Conservation (phyloP, 1,140 invertebrate genomes). For the Saccostrea glomerata region DNA sequence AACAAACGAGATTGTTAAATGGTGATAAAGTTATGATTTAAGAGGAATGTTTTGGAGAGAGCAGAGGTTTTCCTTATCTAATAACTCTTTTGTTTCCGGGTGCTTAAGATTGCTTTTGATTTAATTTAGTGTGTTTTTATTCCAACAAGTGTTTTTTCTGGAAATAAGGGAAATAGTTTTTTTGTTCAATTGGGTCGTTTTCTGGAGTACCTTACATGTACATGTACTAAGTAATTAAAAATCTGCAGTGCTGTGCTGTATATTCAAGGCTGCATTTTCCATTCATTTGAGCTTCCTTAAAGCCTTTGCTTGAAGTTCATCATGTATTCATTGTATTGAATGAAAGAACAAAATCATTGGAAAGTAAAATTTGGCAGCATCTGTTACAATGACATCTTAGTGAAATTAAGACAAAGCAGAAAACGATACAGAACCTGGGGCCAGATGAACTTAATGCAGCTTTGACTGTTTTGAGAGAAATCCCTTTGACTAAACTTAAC, state of each 20-base stretch:
- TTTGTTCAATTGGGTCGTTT: conserved; percentile 4
- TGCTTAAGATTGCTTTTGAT: background rate
- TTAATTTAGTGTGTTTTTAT: background rate
- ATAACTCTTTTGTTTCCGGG: conserved; percentile 6
- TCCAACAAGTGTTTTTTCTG: conserved; percentile 22
- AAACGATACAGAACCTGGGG: too few species aligned
- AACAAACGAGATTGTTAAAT: background rate
- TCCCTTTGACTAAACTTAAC: background rate
- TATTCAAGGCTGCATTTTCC: too few species aligned
- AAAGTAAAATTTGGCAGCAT: background rate
- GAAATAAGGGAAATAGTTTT: conserved; percentile 2
- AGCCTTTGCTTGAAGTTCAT: too few species aligned
- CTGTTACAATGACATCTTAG: background rate
- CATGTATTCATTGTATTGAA: too few species aligned
- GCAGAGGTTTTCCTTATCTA: background rate
- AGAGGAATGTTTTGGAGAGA: background rate
- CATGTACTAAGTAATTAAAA: too few species aligned
- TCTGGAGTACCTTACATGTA: too few species aligned
- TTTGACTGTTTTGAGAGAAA: background rate
- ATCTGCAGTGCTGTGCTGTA: too few species aligned
- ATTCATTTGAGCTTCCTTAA: too few species aligned
- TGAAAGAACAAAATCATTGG: too few species aligned
- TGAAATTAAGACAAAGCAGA: background rate
- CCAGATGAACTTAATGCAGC: background rate
- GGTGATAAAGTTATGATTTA: background rate